Evolutionary conservation across 2,888 invertebrate species (phyloP).

Genomic region (Cosmia pyralina): DNA sequence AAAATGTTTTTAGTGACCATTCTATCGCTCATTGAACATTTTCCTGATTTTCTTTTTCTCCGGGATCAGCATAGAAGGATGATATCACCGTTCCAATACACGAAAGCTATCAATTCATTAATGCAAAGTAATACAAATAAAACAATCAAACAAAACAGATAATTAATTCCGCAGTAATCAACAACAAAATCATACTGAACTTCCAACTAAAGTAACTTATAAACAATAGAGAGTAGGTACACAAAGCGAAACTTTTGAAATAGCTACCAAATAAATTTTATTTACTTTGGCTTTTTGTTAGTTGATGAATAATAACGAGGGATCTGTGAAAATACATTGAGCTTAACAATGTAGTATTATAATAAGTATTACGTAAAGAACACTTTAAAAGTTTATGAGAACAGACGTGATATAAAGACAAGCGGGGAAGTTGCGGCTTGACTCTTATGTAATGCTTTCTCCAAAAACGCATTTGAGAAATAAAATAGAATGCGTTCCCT

Average conservation of each 20-base stretch:
- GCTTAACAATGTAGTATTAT: slow-evolving; percentile 54
- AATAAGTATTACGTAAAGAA: slow-evolving; percentile 62
- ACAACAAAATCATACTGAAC: slow-evolving; percentile 60
- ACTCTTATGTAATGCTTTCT: slow-evolving; percentile 73
- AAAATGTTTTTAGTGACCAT: neutral
- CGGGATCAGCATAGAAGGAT: neutral
- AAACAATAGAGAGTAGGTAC: slow-evolving; percentile 61
- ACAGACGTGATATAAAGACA: slow-evolving; percentile 57
- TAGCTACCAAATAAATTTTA: slow-evolving; percentile 56
- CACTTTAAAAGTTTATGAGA: slow-evolving; percentile 63
- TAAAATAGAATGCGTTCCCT: slow-evolving; percentile 80
- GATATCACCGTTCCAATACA: slow-evolving; percentile 5
- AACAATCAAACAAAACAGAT: slow-evolving; percentile 25
- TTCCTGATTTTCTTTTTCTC: neutral
- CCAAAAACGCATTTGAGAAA: slow-evolving; percentile 74
- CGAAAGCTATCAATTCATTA: neutral
- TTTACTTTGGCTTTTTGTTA: slow-evolving; percentile 66
- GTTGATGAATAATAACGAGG: slow-evolving; percentile 67
- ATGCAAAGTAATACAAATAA: slow-evolving; percentile 13
- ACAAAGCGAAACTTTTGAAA: slow-evolving; percentile 64
- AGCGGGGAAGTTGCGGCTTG: slow-evolving; percentile 54
- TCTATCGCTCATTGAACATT: neutral
- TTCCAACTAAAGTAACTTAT: slow-evolving; percentile 62
- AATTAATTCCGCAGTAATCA: slow-evolving; percentile 49
- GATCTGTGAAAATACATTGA: slow-evolving; percentile 60